Percentiles rank a stretch among this genome's conserved stretches.
Evolutionary conservation across 2,888 invertebrate genomes (phyloP).

Genomic region (Cybosia mesomella): DNA sequence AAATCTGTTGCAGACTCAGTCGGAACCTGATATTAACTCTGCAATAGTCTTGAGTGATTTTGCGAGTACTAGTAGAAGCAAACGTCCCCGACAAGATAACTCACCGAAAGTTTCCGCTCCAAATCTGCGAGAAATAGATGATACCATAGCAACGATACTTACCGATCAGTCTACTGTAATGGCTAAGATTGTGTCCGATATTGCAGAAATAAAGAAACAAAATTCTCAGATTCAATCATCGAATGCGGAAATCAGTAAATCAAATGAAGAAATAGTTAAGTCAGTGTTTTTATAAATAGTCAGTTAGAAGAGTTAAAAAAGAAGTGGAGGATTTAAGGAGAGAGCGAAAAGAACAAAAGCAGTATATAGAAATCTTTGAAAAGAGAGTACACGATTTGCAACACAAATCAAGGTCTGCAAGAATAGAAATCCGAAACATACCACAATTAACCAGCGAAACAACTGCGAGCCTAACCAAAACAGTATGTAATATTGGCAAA

Average conservation of each 20-base stretch:
- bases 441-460: not conserved
- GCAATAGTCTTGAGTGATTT: not conserved
- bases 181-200: not conserved
- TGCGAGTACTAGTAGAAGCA: not conserved
- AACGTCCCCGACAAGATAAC: not conserved
- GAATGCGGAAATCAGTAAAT: not conserved
- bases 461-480: not conserved
- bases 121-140: too few species aligned
- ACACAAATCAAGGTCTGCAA: not conserved
- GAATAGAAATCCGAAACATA: constrained; percentile 4
- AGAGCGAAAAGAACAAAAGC: not conserved
- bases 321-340: not conserved
- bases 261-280: not conserved
- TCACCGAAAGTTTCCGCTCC: too few species aligned
- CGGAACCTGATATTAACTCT: not conserved
- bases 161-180: not conserved
- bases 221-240: not conserved
- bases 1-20: not conserved
- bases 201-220: too few species aligned
- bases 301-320: not conserved
- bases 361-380: not conserved
- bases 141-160: not conserved
- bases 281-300: not conserved
- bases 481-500: not conserved
- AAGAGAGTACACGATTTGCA: not conserved